Evolutionary conservation across 2,113 vertebrate genomes (phyloP).

Genomic region (Otus sunia): DNA sequence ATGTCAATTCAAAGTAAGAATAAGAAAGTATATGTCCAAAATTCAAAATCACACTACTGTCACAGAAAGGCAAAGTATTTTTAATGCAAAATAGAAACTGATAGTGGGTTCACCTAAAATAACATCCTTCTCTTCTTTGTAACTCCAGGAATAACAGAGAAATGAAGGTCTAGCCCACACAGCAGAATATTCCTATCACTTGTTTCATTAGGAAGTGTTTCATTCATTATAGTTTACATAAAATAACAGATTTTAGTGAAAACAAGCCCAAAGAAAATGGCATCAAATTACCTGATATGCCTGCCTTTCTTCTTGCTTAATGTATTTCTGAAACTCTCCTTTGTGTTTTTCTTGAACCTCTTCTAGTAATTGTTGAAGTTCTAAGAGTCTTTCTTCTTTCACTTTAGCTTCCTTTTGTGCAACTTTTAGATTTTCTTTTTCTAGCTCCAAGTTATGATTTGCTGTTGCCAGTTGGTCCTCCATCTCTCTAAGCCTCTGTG

Average conservation of each 20-base stretch:
- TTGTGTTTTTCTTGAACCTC: constrained; percentile 62
- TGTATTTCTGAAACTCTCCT: constrained; percentile 8
- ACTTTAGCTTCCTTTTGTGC: constrained; percentile 80
- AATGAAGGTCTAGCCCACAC: neutral
- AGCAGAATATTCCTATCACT: neutral
- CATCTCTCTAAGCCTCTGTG: constrained; percentile 80
- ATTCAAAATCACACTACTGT: neutral
- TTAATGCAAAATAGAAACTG: neutral
- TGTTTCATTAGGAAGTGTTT: neutral
- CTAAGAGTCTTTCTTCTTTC: constrained; percentile 81
- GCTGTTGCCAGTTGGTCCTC: constrained; percentile 79
- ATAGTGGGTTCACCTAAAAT: neutral
- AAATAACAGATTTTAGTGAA: neutral
- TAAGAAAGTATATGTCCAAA: neutral
- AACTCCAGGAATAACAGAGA: neutral
- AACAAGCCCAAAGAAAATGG: neutral
- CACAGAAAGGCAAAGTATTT: neutral
- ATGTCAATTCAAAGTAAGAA: neutral
- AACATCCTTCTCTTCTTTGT: neutral
- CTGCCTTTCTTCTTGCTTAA: neutral
- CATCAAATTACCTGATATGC: neutral
- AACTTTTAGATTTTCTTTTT: constrained; percentile 81
- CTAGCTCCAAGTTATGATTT: constrained; percentile 78
- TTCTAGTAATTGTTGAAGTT: constrained; percentile 79
- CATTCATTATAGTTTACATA: neutral